phyloP scores from a whole-genome alignment of 2,113 vertebrate genomes.

The Dolichallabes microphthalmus region DNA sequence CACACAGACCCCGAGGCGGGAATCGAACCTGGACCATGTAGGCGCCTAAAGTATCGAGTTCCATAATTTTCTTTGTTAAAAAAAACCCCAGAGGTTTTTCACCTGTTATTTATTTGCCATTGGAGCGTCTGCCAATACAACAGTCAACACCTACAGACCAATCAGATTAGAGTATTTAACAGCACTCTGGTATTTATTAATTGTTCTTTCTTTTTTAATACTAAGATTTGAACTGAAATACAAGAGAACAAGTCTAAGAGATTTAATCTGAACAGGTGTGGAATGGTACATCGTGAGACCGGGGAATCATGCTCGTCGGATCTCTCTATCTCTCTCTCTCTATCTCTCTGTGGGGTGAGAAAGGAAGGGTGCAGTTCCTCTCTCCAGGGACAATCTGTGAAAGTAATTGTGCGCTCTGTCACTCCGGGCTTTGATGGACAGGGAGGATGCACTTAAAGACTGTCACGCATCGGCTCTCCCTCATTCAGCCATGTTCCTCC shows the following conservation, averaged over 20 bases:
- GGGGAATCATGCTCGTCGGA: constrained; percentile 27
- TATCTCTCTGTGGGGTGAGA: constrained; percentile 30
- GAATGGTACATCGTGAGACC: constrained; percentile 53
- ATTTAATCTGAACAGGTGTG: not conserved
- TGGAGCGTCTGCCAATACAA: not conserved
- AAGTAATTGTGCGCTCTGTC: constrained; percentile 65
- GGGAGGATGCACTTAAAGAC: constrained; percentile 67
- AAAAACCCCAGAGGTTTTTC: too few species aligned
- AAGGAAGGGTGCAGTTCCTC: constrained; percentile 49
- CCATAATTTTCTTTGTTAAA: not conserved
- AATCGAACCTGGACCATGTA: too few species aligned
- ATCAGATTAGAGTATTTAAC: not conserved
- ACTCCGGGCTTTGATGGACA: constrained; percentile 67
- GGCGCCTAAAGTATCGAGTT: not conserved
- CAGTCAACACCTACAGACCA: not conserved
- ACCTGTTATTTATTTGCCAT: not conserved
- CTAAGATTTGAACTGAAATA: not conserved
- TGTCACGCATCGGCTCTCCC: constrained; percentile 60
- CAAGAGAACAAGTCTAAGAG: constrained; percentile 7
- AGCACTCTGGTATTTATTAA: not conserved
- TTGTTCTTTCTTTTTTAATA: not conserved
- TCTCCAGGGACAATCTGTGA: constrained; percentile 53
- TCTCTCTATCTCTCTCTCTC: constrained; percentile 5
- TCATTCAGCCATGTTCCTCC: constrained; percentile 61
- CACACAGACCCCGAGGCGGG: too few species aligned